These are phyloP conservation scores for Channa argus DNA, from an alignment of 2,113 vertebrate genomes.

Conservation along the genomic window DNA sequence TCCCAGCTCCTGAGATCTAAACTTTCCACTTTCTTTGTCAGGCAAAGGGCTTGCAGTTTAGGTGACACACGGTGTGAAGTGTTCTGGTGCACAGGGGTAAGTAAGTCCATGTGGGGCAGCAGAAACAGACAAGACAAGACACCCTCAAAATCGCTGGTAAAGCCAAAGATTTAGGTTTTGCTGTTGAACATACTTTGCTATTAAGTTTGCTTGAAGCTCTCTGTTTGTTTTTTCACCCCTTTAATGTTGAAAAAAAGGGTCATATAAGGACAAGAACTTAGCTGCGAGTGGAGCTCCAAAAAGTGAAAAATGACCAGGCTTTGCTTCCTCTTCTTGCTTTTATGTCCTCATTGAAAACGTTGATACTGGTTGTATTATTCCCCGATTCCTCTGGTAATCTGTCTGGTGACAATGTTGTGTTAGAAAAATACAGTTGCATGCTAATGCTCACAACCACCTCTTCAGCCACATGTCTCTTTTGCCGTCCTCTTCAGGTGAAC, in stretches of 20 bases:
- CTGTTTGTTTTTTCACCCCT: conserved; percentile 8
- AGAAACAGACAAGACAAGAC: conserved; percentile 5
- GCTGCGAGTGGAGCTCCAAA: no score
- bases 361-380: conserved; percentile 21
- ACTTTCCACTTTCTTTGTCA: neutral
- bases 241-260: conserved; percentile 17
- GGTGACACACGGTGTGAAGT: neutral
- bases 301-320: conserved; percentile 13
- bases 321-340: conserved; percentile 38
- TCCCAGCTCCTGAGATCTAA: neutral
- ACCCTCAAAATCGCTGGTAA: no score
- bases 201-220: neutral
- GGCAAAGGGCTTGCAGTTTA: neutral
- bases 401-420: conserved; percentile 3
- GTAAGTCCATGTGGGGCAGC: neutral
- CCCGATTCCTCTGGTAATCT: conserved; percentile 25
- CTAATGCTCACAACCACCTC: conserved; percentile 3
- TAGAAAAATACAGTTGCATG: neutral
- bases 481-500: no score
- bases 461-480: conserved; percentile 1
- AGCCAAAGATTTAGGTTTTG: neutral
- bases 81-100: neutral
- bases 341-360: conserved; percentile 15
- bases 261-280: conserved; percentile 3
- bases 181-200: no score